Evolutionary conservation across 2,113 vertebrate species (phyloP), one percentile per base, ranked within the genome.

Genomic region (Phrynosoma platyrhinos): DNA sequence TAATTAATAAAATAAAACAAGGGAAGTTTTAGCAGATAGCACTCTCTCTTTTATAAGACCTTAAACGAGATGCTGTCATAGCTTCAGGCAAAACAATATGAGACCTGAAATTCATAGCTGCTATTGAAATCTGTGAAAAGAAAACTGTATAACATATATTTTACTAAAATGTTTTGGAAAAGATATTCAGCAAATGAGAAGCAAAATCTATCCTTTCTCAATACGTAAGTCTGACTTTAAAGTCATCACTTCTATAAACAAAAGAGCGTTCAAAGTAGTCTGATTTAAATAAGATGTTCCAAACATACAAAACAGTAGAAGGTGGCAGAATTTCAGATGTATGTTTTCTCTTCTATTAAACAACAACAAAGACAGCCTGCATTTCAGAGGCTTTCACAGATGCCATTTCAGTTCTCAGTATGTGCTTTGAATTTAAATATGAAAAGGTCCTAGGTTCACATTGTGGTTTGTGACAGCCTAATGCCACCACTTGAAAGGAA

Each of bases 301-400:
- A 68, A 62, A 62, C 12, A 64, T 14, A 92, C 13, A 4, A 72
- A 40, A 72, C 21, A 77, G 21, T 10, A 2, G 27, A 32, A 78
- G 71, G 64, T 74, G 12, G 42, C 32, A 36, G 27, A 14, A 47
- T 9, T 66, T 52, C 12, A 75, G 20, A 87, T 14, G 20, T 40
- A 13, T n/a, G 27, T 27, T 87, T 78, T 3, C 79, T 21, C n/a
- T 0, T 81, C 66, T 69, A 83, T 5, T 62, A 42, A 79, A 5
- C 82, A 89, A 91, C 91, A 90, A 90, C 83, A 88, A 93, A 88
- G 88, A 82, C 42, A 55, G n/a, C 9, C 21, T 40, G 9, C 32
- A 9, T 6, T 80, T 2, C 20, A 87, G 83, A 10, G 62, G 3
- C 18, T 13, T 52, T 64, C 69, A 40, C 69, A 2, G 8, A 79